Evolutionary conservation across 2,797 vertebrate species (phyloP).

Genomic region (Argentina silus): DNA sequence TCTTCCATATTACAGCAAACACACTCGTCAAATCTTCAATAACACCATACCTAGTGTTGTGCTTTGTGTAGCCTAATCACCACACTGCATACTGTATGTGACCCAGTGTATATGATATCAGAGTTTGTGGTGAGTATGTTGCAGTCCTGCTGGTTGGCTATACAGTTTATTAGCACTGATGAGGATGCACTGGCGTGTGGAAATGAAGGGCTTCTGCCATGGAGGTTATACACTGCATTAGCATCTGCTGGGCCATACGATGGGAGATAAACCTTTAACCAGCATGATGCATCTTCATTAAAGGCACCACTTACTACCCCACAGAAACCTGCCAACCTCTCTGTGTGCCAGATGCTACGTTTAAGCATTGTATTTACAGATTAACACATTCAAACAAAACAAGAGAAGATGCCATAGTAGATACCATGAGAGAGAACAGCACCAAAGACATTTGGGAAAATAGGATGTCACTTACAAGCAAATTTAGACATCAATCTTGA

Average conservation of each 20-base stretch:
- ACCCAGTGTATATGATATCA: slow-evolving; percentile 19
- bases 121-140: not conserved
- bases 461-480: not conserved
- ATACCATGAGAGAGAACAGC: slow-evolving; percentile 6
- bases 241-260: slow-evolving; percentile 80
- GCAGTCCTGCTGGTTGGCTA: slow-evolving; percentile 47
- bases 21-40: too few species aligned
- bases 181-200: slow-evolving; percentile 54
- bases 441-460: slow-evolving; percentile 17
- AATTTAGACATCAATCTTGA: slow-evolving; percentile 68
- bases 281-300: slow-evolving; percentile 82
- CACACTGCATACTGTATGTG: slow-evolving; percentile 3
- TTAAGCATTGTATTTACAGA: slow-evolving; percentile 53
- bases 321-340: slow-evolving; percentile 70
- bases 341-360: slow-evolving; percentile 65
- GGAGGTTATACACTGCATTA: slow-evolving; percentile 68
- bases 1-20: too few species aligned
- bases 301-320: slow-evolving; percentile 68
- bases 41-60: not conserved
- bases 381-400: slow-evolving; percentile 3
- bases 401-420: not conserved
- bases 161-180: slow-evolving; percentile 49
- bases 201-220: slow-evolving; percentile 47
- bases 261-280: slow-evolving; percentile 73
- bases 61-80: not conserved